These are phyloP conservation scores for Ametastegia equiseti DNA, from an alignment of 2,888 invertebrate genomes.

Conservation along the genomic window DNA sequence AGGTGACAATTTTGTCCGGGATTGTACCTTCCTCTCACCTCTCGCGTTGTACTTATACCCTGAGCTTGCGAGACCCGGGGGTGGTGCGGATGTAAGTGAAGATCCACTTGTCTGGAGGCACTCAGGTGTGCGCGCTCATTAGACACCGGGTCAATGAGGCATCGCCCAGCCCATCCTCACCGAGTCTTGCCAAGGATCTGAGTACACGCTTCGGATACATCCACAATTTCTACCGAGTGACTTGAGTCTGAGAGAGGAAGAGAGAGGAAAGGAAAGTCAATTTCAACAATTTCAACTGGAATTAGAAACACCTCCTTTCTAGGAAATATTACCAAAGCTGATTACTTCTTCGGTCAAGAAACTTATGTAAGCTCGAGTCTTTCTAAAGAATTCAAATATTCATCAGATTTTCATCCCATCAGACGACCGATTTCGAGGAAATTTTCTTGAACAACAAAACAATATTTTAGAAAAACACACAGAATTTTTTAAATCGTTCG, in stretches of 20 bases:
- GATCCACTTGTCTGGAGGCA: slow-evolving; percentile 64
- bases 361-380: too few species aligned
- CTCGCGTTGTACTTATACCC: not conserved
- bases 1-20: not conserved
- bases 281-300: not conserved
- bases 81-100: slow-evolving; percentile 60
- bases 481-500: not conserved
- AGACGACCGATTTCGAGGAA: too few species aligned
- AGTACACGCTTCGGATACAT: not conserved
- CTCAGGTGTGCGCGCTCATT: slow-evolving; percentile 69
- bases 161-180: slow-evolving; percentile 4
- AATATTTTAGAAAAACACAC: too few species aligned
- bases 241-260: not conserved
- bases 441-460: too few species aligned
- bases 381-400: too few species aligned
- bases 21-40: slow-evolving; percentile 19
- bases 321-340: not conserved
- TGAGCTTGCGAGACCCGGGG: slow-evolving; percentile 4
- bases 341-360: too few species aligned
- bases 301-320: not conserved
- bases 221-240: not conserved
- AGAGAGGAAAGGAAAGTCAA: not conserved
- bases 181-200: slow-evolving; percentile 22
- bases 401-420: too few species aligned
- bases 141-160: slow-evolving; percentile 69